Evolutionary conservation across 37 sponge, comb jelly and placozoan species (phyloP).

Genomic region (Tethya wilhelma): DNA sequence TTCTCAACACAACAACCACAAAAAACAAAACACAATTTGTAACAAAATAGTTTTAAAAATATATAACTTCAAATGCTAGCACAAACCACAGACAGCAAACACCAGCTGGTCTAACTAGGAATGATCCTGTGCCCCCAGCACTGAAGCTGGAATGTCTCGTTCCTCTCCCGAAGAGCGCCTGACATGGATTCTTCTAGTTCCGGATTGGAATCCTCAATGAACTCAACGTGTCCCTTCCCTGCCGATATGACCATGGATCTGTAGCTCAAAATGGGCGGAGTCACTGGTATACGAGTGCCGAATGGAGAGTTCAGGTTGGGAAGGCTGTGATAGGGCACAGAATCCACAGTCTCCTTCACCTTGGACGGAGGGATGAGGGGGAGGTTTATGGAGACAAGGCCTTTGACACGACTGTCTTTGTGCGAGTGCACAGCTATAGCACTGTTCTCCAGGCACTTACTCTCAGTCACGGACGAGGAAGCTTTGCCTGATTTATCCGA

Average conservation of each 20-base stretch:
- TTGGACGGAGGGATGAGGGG: slow-evolving; percentile 1
- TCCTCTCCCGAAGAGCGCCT: no score
- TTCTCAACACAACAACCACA: no score
- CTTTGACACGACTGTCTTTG: slow-evolving; percentile 15
- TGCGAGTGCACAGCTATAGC: slow-evolving; percentile 49
- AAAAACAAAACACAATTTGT: no score
- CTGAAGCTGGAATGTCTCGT: slow-evolving; percentile 53
- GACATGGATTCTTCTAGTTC: no score
- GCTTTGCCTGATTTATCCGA: neutral
- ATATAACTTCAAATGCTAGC: no score
- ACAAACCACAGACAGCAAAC: no score
- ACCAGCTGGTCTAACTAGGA: no score
- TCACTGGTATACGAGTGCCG: slow-evolving; percentile 8
- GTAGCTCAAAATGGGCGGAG: slow-evolving; percentile 27
- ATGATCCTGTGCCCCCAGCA: slow-evolving; percentile 61
- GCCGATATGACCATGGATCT: slow-evolving; percentile 36
- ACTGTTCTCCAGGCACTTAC: neutral
- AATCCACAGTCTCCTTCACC: neutral
- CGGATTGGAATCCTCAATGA: slow-evolving; percentile 2
- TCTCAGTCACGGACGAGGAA: neutral
- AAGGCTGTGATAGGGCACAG: slow-evolving; percentile 18
- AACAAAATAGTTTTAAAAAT: no score
- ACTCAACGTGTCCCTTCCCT: slow-evolving; percentile 57
- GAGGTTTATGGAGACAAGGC: slow-evolving; percentile 30
- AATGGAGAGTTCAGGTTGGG: slow-evolving; percentile 25